Evolutionary conservation across 2,797 vertebrate genomes (phyloP), one percentile per base, ranked within the genome.

Genomic region (Euphonia xanthogaster): DNA sequence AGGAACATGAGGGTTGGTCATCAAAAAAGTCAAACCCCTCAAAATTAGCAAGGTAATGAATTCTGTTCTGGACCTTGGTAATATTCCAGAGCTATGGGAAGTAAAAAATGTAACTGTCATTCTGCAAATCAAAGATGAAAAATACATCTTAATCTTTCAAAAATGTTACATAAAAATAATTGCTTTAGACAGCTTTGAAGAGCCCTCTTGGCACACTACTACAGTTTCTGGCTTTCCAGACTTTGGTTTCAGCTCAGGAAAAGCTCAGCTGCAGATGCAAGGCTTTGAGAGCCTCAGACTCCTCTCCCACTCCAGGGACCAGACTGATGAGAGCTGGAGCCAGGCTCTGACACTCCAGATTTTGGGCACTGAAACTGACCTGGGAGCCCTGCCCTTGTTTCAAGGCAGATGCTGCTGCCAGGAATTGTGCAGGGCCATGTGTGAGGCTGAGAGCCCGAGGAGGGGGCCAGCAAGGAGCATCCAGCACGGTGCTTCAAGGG

Each of bases 151-250:
- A 61, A 67, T 78, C 20, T 93, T 92, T 42, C 37, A 88, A 61
- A 83, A 72, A 58, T 12, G 27, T 44, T 50, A 23, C 37, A 42
- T 84, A 50, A 72, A 72, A 80, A 54, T 72, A 87, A 93, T 61
- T 93, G 58, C 28, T 86, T 91, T 61, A 77, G 79, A 80, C 57
- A 66, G 27, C 50, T 88, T 55, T 80, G 72, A 91, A 61, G 57
- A 77, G 20, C 55, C n/a, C 15, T 84, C 16, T 78, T 88, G 86
- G 31, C 42, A 70, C 21, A 14, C 17, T 45, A 15, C 20, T 54
- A 31, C 19, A 53, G 47, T 53, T 95, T 70, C 63, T 82, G 67
- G 37, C 58, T 92, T 88, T 54, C 42, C 47, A 81, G 45, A 42
- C 45, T 45, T 61, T 53, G 28, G 9, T 21, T 94, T 88, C 1